Percentiles rank a stretch among this genome's conserved stretches.
Evolutionary conservation across 1,140 invertebrate genomes (phyloP).

Genomic region (Monomorium pharaonis): DNA sequence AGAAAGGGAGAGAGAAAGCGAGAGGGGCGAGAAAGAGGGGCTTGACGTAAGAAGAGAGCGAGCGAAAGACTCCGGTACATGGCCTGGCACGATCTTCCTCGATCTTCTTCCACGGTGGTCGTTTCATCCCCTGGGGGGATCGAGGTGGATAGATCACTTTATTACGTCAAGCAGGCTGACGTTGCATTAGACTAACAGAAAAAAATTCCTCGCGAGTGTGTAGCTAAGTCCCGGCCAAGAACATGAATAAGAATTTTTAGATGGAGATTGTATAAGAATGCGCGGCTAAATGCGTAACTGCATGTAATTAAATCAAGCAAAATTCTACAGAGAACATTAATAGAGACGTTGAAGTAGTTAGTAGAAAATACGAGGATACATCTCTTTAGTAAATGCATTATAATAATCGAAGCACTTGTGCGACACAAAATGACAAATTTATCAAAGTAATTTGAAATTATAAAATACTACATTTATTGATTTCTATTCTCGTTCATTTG

Average conservation of each 20-base stretch:
- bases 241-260: slow-evolving; percentile 3
- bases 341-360: neutral
- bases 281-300: neutral
- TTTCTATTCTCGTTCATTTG: neutral
- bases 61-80: slow-evolving; percentile 41
- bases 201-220: slow-evolving; percentile 6
- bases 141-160: slow-evolving; percentile 65
- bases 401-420: neutral
- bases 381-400: neutral
- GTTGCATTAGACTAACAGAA: slow-evolving; percentile 39
- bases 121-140: slow-evolving; percentile 58
- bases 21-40: slow-evolving; percentile 4
- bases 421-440: neutral
- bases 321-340: neutral
- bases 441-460: slow-evolving; percentile 2
- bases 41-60: slow-evolving; percentile 31
- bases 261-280: neutral
- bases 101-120: slow-evolving; percentile 61
- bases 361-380: neutral
- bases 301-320: slow-evolving; percentile 1
- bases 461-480: neutral
- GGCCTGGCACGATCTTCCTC: slow-evolving; percentile 62
- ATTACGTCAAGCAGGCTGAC: slow-evolving; percentile 54
- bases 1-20: slow-evolving; percentile 55
- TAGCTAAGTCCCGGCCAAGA: neutral